Base-by-base conservation (phyloP, 1,140 invertebrate species). In the Zaprionus taronus region DNA sequence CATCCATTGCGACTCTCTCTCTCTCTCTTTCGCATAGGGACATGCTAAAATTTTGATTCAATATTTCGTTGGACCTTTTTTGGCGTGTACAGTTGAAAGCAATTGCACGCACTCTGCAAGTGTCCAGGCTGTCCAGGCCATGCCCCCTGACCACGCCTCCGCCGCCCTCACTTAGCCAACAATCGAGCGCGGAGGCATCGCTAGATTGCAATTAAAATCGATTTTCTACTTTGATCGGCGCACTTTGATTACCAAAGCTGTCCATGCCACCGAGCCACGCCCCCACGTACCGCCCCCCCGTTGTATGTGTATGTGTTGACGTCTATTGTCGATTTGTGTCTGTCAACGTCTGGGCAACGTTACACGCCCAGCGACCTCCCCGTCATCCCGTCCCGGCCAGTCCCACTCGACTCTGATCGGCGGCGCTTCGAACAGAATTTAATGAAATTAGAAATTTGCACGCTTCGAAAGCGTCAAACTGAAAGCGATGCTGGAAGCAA, bases 151-250 rank as follows among this genome's bases (percentile, higher is more conserved):
- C 28, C 22, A 28, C 31, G 9, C 26, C 65, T 17, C 15, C 28
- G 1, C 12, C 14, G 47, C 22, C 49, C 20, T 56, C 38, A 66
- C 44, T 81, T 51, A 66, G 76, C 79, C 71, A 68, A 73, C 77
- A 70, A 82, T 82, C 71, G 83, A 68, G 63, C 68, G 72, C 22
- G 63, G 51, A 69, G 72, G 72, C 60, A 61, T 65, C 72, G 72
- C 71, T 81, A 74, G 84, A 89, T 89, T 89, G 84, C 84, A 87
- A 87, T 87, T 87, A 87, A 87, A 89, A 89, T 87, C 84, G 84
- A 87, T 84, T 87, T 87, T 87, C 67, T 34, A 80, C 84, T 89
- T 87, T 87, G 84, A 87, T 87, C 84, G 74, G 72, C 68, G 71
- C 71, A 83, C 79, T 86, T 77, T 78, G 83, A 87, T 80, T 89